phyloP scores from a whole-genome alignment of 2,113 vertebrate species.

The Andinoacara biseriatus region DNA sequence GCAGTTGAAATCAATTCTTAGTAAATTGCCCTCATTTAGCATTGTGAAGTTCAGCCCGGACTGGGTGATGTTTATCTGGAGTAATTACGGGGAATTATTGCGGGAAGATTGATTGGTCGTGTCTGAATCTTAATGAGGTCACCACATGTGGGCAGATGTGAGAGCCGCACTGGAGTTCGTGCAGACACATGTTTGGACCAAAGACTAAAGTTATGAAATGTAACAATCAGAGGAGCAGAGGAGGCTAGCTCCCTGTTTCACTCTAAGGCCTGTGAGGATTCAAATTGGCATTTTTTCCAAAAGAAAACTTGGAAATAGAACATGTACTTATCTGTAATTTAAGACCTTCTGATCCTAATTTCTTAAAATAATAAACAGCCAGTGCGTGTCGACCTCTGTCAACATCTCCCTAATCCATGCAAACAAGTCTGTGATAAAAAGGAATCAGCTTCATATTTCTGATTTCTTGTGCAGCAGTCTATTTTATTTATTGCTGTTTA shows the following conservation, averaged over 20 bases:
- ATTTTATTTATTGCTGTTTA: neutral
- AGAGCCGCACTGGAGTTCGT: conserved; percentile 1
- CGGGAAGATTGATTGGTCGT: conserved; percentile 68
- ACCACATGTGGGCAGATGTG: conserved; percentile 54
- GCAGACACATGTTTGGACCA: neutral
- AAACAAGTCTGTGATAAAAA: neutral
- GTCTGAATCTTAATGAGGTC: conserved; percentile 72
- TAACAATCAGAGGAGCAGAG: neutral
- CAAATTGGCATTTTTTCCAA: neutral
- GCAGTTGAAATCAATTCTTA: conserved; percentile 63
- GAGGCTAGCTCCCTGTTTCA: neutral
- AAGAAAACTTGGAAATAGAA: neutral
- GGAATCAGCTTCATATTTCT: neutral
- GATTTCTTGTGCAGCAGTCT: neutral
- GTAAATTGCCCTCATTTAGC: conserved; percentile 80
- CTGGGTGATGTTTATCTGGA: conserved; percentile 73
- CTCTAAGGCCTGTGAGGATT: neutral
- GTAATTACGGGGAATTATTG: conserved; percentile 75
- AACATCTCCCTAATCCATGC: neutral
- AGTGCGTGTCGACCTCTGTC: neutral
- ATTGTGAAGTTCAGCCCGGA: conserved; percentile 47
- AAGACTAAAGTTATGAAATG: neutral
- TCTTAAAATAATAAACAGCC: neutral
- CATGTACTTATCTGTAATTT: neutral
- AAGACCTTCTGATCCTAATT: neutral